These are phyloP conservation scores for Corvus hawaiiensis DNA, from an alignment of 2,113 vertebrate species.

Conservation along the genomic window DNA sequence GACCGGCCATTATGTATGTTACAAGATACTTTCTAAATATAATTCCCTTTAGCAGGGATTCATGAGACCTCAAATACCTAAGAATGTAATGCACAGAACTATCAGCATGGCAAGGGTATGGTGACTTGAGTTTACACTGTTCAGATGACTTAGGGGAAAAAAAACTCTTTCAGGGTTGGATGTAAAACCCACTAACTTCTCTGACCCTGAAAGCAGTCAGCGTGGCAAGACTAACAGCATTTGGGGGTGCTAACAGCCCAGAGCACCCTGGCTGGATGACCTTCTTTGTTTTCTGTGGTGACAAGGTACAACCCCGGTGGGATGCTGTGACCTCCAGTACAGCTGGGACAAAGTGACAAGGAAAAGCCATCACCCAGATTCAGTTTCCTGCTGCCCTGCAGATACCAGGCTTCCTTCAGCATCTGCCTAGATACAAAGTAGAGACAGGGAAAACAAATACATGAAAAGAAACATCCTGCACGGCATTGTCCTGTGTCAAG, in stretches of 20 bases:
- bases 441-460: background rate
- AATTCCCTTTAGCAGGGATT: background rate
- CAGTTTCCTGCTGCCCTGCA: background rate
- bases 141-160: background rate
- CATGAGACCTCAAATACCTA: background rate
- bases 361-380: background rate
- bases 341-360: background rate
- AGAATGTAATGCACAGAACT: background rate
- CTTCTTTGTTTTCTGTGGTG: background rate
- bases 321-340: background rate
- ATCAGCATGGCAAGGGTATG: background rate
- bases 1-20: background rate
- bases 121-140: background rate
- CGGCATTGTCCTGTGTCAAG: background rate
- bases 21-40: conserved; percentile 47
- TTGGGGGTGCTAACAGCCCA: background rate
- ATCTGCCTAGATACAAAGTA: background rate
- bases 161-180: background rate
- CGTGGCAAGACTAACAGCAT: background rate
- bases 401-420: background rate
- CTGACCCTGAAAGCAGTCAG: background rate
- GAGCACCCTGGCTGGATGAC: background rate
- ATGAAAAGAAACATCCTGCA: background rate
- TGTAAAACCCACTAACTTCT: background rate
- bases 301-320: background rate